Evolutionary conservation across 2,888 invertebrate genomes (phyloP), one percentile per base, ranked within the genome.

Genomic region (Dyspetes luteomarginatus): DNA sequence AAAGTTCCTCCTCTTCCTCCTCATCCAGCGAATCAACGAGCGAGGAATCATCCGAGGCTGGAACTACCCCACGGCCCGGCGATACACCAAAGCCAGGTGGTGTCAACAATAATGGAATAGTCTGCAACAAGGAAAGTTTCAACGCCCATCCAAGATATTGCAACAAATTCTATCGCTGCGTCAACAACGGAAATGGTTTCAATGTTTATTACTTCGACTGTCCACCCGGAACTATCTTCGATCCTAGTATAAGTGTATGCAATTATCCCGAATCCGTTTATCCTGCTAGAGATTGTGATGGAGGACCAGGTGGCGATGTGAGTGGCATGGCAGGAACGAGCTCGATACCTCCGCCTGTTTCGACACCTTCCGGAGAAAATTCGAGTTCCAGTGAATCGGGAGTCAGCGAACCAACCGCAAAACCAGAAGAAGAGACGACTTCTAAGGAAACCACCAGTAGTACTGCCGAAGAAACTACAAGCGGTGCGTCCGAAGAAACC

Each of bases 191-290:
- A 45, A 94, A 94, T 77, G 94, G 94, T 15, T 95, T 94, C 88
- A 95, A 94, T 67, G 93, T 95, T 4, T 95, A 93, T 88, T 93
- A 95, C 87, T 96, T 95, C 88, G 93, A 94, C 55, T 96, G 96
- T 87, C 93, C 94, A 12, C 94, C 94, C 79, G 95, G 95, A 30
- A 96, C 96, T 0, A 95, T 96, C 83, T 96, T 95, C 93, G 96
- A 96, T 91, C 94, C 95, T 26, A 93, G 93, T 60, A 89, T 95
- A 64, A 93, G 93, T 82, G 94, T 94, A 1, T 96, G 96, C 89
- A 96, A 96, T 90, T 93, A 95, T 86, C 94, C 94, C 83, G 94
- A 94, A 77, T 94, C 95, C 4, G 94, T 95, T 15, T 94, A 95
- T 87, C 95, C 95, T n/a, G 92, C 87, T 0, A 87, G 90, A 84